Evolutionary conservation across 2,888 invertebrate genomes (phyloP), one percentile per base, ranked within the genome.

Genomic region (Lacanobia wlatinum): DNA sequence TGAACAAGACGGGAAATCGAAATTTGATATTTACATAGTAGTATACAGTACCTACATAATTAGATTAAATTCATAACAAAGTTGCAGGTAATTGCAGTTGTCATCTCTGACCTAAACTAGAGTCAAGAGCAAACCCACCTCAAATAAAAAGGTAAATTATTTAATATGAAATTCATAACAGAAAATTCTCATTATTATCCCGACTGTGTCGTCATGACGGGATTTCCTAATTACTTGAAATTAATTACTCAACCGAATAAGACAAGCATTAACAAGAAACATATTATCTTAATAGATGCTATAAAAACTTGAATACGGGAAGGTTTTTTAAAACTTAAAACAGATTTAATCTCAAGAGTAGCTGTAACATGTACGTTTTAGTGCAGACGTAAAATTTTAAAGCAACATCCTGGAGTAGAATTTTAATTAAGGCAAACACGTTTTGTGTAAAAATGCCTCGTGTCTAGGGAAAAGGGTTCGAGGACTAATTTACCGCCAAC

Each of bases 401-500:
- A 53, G 12, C n/a, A 21, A 48, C 40, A 61, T 61, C 16, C 40
- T 63, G 10, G 14, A 21, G 59, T 34, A 48, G 40, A 70, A 69
- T 73, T 78, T 73, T 80, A 78, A 80, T 82, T 78, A 69, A 78
- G 10, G n/a, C 21, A 65, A 82, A 68, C 61, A 69, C 10, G 55
- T 40, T 61, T 55, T 62, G 34, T 53, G 14, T 53, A 34, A 67
- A 82, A 78, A 58, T 23, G 18, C 0, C 38, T 10, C 21, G 34
- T 28, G 18, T 60, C 40, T 43, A 53, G 48, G 52, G 52, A 28
- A 34, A 62, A 55, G 59, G 65, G 63, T 55, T n/a, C 18, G n/a
- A 23, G 34, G 46, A n/a, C n/a, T n/a, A 70, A 78, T 70, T 78
- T 65, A 18, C 50, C 8, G 43, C 43, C 46, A 53, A 63, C 56